These are phyloP conservation scores for Siphlonurus alternatus DNA, from an alignment of 2,888 invertebrate genomes.

Conservation along the genomic window DNA sequence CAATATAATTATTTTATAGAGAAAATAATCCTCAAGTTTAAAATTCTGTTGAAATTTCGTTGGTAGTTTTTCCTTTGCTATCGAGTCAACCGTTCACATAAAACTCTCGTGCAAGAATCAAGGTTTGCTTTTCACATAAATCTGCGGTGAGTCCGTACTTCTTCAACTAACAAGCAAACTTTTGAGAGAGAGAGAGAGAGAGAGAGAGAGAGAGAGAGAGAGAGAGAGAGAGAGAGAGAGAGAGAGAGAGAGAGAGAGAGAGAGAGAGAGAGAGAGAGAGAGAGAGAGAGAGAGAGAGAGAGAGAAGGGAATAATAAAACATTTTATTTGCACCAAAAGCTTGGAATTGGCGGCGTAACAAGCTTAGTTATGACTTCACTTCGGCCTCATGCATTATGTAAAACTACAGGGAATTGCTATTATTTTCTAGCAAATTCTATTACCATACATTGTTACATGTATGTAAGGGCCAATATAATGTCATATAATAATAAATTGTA, in stretches of 20 bases:
- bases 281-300: background rate
- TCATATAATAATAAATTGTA: background rate
- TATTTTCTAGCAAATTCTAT: background rate
- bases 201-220: background rate
- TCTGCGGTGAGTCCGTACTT: too few relatives aligned
- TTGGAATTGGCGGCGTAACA: background rate
- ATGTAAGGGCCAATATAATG: background rate
- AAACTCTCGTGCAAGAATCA: too few relatives aligned
- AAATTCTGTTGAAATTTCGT: too few relatives aligned
- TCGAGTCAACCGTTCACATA: too few relatives aligned
- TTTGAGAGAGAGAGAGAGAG: background rate
- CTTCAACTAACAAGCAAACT: background rate
- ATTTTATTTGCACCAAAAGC: background rate
- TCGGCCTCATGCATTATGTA: background rate
- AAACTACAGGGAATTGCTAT: background rate
- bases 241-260: background rate
- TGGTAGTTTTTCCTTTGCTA: too few relatives aligned
- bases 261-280: background rate
- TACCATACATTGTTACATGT: background rate
- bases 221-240: background rate
- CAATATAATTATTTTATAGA: too few relatives aligned
- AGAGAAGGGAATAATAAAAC: background rate
- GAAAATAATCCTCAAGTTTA: too few relatives aligned
- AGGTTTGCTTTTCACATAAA: too few relatives aligned
- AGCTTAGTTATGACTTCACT: background rate